phyloP scores from a whole-genome alignment of 2,113 vertebrate genomes.

The Willisornis vidua region DNA sequence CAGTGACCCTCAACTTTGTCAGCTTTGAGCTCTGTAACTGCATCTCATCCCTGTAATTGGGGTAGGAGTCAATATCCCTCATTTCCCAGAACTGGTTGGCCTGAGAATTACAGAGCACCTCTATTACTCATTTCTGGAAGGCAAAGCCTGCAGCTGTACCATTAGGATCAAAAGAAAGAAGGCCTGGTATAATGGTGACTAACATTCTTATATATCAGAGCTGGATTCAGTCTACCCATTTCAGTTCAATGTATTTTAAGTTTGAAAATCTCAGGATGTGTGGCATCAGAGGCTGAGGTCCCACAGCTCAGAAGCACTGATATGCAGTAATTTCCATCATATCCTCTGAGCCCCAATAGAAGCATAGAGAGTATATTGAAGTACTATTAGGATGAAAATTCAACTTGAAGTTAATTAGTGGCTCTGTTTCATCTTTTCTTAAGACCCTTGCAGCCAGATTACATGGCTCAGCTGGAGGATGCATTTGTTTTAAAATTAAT shows the following conservation, averaged over 20 bases:
- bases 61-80: background rate
- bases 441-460: background rate
- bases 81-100: background rate
- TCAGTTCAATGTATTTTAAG: background rate
- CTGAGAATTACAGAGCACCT: background rate
- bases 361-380: background rate
- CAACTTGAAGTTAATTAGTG: background rate
- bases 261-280: background rate
- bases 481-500: background rate
- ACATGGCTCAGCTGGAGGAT: background rate
- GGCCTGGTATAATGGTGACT: background rate
- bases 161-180: background rate
- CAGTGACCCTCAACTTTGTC: background rate
- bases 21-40: background rate
- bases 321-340: background rate
- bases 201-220: background rate
- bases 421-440: background rate
- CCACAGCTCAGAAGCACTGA: background rate
- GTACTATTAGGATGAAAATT: background rate
- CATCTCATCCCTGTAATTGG: background rate
- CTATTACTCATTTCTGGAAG: background rate
- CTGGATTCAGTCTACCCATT: background rate
- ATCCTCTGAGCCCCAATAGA: background rate
- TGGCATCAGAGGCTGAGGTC: background rate
- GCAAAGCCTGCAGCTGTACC: background rate